Evolutionary conservation across 2,888 invertebrate genomes (phyloP), one percentile per base, ranked within the genome.

Genomic region (Drosophila nr. fundita): DNA sequence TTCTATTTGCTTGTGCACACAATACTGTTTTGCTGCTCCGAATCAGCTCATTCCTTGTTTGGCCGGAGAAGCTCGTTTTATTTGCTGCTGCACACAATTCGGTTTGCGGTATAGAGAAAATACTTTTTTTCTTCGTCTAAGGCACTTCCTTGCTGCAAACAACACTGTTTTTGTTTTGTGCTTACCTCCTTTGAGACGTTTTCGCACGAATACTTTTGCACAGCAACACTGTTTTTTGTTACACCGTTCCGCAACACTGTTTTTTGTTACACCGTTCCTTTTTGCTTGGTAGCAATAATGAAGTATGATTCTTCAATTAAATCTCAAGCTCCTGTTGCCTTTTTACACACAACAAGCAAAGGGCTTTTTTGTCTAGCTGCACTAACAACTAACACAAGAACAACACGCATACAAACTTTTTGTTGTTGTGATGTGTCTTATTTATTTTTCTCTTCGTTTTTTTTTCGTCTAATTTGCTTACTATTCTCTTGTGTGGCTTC

Each of bases 401-500:
- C 36, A 27, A 13, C n/a, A 21, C 10, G 27, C 15, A 40, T n/a
- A 38, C 13, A 36, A 34, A 30, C 36, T 29, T 36, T 34, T 58
- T 59, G 30, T 48, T 66, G 27, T 52, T 64, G 66, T 52, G 18
- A 29, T 29, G 18, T 18, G 50, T 24, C 24, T 45, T 45, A 45
- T 24, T 24, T 45, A 45, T 45, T 45, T 45, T 45, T 24, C 38
- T 38, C 11, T 42, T 42, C 15, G 65, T 69, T 69, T 69, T 69
- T 73, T 65, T 59, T 42, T 60, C 36, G 42, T 57, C 49, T 40
- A 53, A 58, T 73, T 36, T 42, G 54, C 52, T 65, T 59, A 53
- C 38, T 55, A n/a, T 55, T 72, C 72, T 72, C 77, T 78, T 78
- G 70, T 75, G 53, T 75, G 76, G 74, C 74, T 75, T 77, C 78